Evolutionary conservation across 37 sponge, comb jelly and placozoan species (phyloP), one percentile per base, ranked within the genome.

Genomic region (Aplysina aerophoba): DNA sequence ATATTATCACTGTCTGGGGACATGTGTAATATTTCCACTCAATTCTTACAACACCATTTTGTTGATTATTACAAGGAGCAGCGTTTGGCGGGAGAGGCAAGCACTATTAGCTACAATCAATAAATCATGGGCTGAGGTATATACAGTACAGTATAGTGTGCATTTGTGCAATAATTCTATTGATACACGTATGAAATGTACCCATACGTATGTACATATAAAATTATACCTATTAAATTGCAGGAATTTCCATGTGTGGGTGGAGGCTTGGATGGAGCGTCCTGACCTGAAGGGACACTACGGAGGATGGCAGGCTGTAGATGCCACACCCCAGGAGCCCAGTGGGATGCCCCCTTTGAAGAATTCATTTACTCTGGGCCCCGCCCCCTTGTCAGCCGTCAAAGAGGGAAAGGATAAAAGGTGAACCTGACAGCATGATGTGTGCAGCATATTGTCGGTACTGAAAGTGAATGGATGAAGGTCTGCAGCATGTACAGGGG

Each of bases 171-270:
- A 67, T 25, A 13, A 20, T 25, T 67, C 14, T 67, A 22, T 13
- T 25, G 25, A 14, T 67, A 22, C 69, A 67, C 28, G 28, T 67
- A 27, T 67, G 69, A 25, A 27, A 25, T 58, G 17, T 58, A 58
- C 19, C 15, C 15, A 15, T 39, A 16, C 16, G 27, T 28, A 56
- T 36, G 38, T 75, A 19, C 15, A 27, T 67, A 27, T 67, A 13
- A 21, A 28, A 16, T 11, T 62, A 27, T 62, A 25, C 11, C 27
- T 8, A 21, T 27, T 8, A 22, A 19, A 40, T 21, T 75, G 24
- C 60, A 89, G 89, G 89, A 92, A 92, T 55, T 92, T 85, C 60
- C 92, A 92, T 67, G 92, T 92, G 54, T 92, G 92, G 92, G 88
- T 88, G 61, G 92, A 92, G 67, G 92, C 87, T 15, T 92, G 92